Conservation (phyloP, 23 tunicate species). For the Ciona savignyi region DNA sequence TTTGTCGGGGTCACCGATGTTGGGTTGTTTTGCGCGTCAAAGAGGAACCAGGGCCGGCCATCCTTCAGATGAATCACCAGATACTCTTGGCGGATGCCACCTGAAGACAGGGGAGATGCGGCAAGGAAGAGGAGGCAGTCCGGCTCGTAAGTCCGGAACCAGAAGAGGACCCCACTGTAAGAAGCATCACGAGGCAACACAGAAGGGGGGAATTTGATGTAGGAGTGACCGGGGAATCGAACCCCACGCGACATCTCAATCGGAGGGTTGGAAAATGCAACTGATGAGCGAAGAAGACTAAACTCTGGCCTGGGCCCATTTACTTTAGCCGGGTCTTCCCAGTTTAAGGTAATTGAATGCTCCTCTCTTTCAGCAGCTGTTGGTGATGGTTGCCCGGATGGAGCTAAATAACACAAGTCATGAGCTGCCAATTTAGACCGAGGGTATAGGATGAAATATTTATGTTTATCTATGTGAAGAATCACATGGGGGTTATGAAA, state of each 20-base stretch:
- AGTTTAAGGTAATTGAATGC: conserved; percentile 23
- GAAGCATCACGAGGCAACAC: conserved; percentile 74
- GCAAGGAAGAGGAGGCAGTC: conserved; percentile 66
- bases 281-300: conserved; percentile 36
- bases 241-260: conserved; percentile 80
- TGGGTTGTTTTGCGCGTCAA: conserved; percentile 70
- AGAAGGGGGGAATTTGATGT: conserved; percentile 48
- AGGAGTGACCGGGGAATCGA: conserved; percentile 85
- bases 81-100: conserved; percentile 68
- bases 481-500: no score
- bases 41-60: conserved; percentile 97
- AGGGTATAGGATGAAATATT: no score
- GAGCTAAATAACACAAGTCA: no score
- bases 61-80: conserved; percentile 61
- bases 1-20: conserved; percentile 74
- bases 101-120: conserved; percentile 58
- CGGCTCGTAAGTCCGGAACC: conserved; percentile 53
- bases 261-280: conserved; percentile 73
- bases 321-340: conserved; percentile 54
- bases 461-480: no score
- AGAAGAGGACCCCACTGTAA: conserved; percentile 75
- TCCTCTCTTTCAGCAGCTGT: conserved; percentile 9
- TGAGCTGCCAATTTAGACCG: no score
- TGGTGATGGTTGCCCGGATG: conserved; percentile 48
- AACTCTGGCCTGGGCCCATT: conserved; percentile 82